Conservation (phyloP, 2,113 vertebrate genomes). For the Syrmaticus mikado region DNA sequence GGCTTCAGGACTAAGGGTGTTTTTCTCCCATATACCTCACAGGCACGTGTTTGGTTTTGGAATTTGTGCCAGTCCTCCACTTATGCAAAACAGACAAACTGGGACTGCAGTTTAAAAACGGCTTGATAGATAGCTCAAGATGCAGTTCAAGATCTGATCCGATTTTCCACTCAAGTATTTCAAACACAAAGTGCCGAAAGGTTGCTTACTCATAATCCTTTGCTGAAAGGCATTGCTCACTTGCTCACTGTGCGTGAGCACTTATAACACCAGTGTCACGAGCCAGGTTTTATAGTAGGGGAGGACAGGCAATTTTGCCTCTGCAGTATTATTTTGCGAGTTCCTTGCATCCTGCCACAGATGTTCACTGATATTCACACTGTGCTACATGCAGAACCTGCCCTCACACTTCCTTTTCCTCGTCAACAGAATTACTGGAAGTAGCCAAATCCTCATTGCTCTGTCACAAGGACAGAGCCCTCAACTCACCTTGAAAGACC, state of each 20-base stretch:
- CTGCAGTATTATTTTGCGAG: accelerated
- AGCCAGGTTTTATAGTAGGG: background rate
- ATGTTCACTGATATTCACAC: background rate
- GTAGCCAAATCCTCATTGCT: background rate
- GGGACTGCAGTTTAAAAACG: background rate
- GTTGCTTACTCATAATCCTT: background rate
- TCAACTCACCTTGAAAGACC: background rate
- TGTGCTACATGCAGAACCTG: background rate
- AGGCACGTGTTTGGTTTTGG: background rate
- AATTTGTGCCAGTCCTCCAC: background rate
- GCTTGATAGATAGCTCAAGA: background rate
- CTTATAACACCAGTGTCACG: background rate
- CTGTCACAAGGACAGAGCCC: background rate
- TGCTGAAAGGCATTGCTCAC: background rate
- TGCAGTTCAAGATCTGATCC: background rate
- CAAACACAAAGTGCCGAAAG: background rate
- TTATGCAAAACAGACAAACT: background rate
- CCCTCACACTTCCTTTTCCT: background rate
- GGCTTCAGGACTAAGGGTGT: background rate
- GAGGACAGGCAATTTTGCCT: background rate
- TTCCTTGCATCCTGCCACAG: background rate
- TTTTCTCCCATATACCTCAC: background rate
- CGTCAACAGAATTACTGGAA: background rate
- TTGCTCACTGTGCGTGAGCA: background rate
- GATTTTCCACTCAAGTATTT: background rate